Evolutionary conservation across 2,888 invertebrate species (phyloP).

Genomic region (Lithophane socia): DNA sequence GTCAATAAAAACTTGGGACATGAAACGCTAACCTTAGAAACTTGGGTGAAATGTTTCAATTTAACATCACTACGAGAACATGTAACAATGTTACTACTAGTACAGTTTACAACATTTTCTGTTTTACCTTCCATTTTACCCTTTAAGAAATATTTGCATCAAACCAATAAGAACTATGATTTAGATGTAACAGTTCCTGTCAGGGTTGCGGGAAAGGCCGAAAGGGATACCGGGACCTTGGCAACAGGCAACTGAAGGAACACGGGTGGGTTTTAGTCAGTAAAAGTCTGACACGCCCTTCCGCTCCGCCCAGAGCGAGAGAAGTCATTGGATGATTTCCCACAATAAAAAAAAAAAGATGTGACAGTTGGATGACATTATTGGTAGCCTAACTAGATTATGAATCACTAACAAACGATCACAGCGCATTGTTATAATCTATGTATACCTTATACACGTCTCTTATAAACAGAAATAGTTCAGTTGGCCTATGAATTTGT

Average conservation of each 20-base stretch:
- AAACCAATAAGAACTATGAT: constrained; percentile 1
- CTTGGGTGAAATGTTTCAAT: constrained; percentile 38
- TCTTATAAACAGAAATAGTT: not conserved
- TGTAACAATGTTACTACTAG: constrained; percentile 4
- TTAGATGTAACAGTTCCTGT: constrained; percentile 23
- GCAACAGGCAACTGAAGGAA: no score
- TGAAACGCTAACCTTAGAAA: constrained; percentile 24
- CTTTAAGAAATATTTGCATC: constrained; percentile 19
- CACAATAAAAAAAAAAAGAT: no score
- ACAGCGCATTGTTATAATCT: constrained; percentile 7
- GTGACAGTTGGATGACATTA: constrained; percentile 24
- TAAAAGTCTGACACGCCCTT: no score
- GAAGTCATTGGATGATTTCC: no score
- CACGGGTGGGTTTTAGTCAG: no score
- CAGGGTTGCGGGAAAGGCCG: no score
- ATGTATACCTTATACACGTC: not conserved
- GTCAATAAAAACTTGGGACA: constrained; percentile 42
- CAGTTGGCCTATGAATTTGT: not conserved
- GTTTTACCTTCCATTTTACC: not conserved
- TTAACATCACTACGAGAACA: constrained; percentile 6
- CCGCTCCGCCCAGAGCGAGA: no score
- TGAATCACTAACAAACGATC: constrained; percentile 6
- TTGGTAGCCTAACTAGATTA: constrained; percentile 28
- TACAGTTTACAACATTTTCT: not conserved
- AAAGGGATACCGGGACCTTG: no score